Base-by-base conservation (phyloP, 2,888 invertebrate genomes). In the Erpobdella octoculata region DNA sequence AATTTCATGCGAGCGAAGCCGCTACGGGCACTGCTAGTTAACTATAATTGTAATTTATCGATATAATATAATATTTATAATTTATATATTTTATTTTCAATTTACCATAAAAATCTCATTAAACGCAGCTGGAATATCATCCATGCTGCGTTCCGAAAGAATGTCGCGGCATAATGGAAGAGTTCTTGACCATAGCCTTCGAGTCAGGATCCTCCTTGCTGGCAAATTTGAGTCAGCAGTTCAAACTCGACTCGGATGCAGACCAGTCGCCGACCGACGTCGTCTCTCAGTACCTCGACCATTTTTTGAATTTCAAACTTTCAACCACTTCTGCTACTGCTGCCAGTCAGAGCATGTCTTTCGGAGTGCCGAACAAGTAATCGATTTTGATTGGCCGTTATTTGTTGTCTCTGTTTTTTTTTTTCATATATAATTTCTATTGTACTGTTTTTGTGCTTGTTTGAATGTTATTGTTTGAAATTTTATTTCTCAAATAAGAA, bases 211-310 rank as follows among this genome's bases (percentile, higher is more conserved):
- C 89, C 1, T 87, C 89, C 2, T 9, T 73, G 18, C 80, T 81
- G 28, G 78, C 73, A 25, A 80, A 79, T 2, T 8, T 53, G 53
- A 89, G 74, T 87, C 88, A 71, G 87, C 90, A 0, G 90, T 92
- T 6, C 86, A 88, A 77, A 75, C 89, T 91, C 88, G 91, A 90
- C 79, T 36, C 33, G 12, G 64, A 62, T n/a, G 3, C 35, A 4
- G 21, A 61, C 1, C 94, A 92, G 83, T 89, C 90, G 36, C 93
- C 95, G 0, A 89, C 92, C 77, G 93, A 95, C 81, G 93, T 93
- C 0, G 89, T 94, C 74, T 91, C 92, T 78, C 95, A 95, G 81
- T 95, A 95, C 81, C 86, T 94, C 79, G 94, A 95, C 84, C 92
- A 94, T 80, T 95, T 95, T 81, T 90, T 89, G 74, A 88, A 90